A percentile compares a stretch with the other conserved stretches of the same genome.
Conservation (phyloP, 92 coral and sea anemone species). For the Umimayanthus chanpuru region DNA sequence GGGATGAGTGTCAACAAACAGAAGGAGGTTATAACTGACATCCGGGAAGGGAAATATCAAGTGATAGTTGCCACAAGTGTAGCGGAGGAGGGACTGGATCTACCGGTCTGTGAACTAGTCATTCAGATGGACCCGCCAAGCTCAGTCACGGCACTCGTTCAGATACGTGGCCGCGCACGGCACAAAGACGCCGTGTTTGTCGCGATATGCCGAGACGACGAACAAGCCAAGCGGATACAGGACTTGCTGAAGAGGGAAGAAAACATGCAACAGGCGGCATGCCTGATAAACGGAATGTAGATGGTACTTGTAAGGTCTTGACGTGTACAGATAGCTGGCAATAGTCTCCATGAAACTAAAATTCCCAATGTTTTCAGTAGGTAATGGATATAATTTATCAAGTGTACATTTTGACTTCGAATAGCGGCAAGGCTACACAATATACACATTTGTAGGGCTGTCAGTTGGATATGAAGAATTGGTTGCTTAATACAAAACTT, state of each 20-base stretch:
- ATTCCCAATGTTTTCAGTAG: neutral
- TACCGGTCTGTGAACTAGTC: conserved; percentile 75
- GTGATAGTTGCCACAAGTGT: conserved; percentile 80
- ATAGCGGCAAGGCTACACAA: neutral
- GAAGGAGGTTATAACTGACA: conserved; percentile 59
- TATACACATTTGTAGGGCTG: neutral
- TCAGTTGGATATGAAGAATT: too few relatives aligned
- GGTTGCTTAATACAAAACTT: neutral
- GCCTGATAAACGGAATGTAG: conserved; percentile 31
- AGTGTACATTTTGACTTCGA: neutral
- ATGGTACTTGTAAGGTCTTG: neutral
- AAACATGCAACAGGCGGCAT: conserved; percentile 74
- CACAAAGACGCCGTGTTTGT: conserved; percentile 72
- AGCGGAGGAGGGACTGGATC: conserved; percentile 72
- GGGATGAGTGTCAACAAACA: conserved; percentile 61
- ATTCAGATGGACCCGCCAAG: conserved; percentile 87
- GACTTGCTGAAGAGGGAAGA: conserved; percentile 81
- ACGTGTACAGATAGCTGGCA: neutral
- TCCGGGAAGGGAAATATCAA: conserved; percentile 71
- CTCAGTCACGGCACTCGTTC: conserved; percentile 76
- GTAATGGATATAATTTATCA: too few relatives aligned
- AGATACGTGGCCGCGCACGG: conserved; percentile 72
- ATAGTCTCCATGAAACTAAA: neutral
- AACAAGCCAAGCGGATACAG: conserved; percentile 69
- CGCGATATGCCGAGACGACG: conserved; percentile 78